Conservation (phyloP, 2,797 vertebrate genomes). For the Lutjanus campechanus region DNA sequence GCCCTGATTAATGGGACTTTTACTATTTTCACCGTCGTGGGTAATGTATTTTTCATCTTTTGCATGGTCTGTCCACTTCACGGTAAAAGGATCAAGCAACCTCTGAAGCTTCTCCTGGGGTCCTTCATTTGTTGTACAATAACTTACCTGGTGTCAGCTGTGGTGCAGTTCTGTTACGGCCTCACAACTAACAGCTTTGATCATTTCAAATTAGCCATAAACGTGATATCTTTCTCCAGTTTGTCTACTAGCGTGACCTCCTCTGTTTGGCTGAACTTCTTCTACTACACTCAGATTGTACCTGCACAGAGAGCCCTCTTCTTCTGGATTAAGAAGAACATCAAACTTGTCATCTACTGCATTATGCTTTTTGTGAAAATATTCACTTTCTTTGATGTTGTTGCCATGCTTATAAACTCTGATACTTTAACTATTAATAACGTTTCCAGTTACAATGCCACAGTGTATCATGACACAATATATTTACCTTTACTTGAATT, state of each 20-base stretch:
- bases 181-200: too few relatives aligned
- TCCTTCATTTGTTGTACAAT: slow-evolving; percentile 46
- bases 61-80: slow-evolving; percentile 46
- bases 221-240: neutral
- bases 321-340: slow-evolving; percentile 71
- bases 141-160: neutral
- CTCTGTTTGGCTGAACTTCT: slow-evolving; percentile 70
- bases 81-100: slow-evolving; percentile 59
- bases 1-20: slow-evolving; percentile 5
- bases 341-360: slow-evolving; percentile 60
- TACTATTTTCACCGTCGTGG: neutral
- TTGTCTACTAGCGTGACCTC: slow-evolving; percentile 28
- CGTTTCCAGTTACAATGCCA: slow-evolving; percentile 9
- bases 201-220: fast-evolving
- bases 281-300: slow-evolving; percentile 72
- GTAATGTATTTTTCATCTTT: slow-evolving; percentile 32
- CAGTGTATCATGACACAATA: neutral
- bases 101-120: slow-evolving; percentile 63
- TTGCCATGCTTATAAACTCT: too few relatives aligned
- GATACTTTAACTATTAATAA: too few relatives aligned
- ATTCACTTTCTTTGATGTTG: neutral
- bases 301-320: slow-evolving; percentile 45
- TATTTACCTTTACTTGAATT: too few relatives aligned
- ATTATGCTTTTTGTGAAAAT: slow-evolving; percentile 45
- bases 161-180: neutral